These are phyloP conservation scores for Poecilia picta DNA, from an alignment of 2,797 vertebrate genomes.

Conservation along the genomic window DNA sequence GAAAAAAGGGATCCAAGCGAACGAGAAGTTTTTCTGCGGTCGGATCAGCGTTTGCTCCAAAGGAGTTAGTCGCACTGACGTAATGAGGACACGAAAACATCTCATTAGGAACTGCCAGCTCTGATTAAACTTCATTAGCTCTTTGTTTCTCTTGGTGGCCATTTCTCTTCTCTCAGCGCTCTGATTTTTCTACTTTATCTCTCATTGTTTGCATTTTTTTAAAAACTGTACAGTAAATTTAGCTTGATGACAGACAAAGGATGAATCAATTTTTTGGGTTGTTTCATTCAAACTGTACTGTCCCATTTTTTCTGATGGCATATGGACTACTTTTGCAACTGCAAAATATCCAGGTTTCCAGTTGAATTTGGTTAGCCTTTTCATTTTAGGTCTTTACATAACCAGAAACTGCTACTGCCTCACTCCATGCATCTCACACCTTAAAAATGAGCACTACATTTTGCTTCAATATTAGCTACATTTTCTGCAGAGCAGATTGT, in stretches of 20 bases:
- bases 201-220: not conserved
- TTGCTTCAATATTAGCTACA: not conserved
- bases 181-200: not conserved
- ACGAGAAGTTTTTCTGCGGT: constrained; percentile 37
- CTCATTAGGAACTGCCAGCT: constrained; percentile 53
- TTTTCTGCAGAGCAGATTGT: not conserved
- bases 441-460: not conserved
- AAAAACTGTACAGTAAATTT: not conserved
- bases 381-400: not conserved
- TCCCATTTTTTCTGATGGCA: not conserved
- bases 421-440: not conserved
- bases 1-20: not conserved
- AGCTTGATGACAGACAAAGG: not conserved
- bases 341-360: not conserved
- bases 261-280: not conserved
- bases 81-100: constrained; percentile 63
- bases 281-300: not conserved
- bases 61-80: constrained; percentile 45
- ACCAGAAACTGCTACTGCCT: not conserved
- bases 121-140: constrained; percentile 56
- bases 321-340: not conserved
- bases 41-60: constrained; percentile 21
- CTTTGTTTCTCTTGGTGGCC: constrained; percentile 12
- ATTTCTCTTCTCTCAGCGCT: not conserved
- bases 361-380: not conserved